Evolutionary conservation across 2,888 invertebrate species (phyloP).

Genomic region (Macrosoma leucophasiata): DNA sequence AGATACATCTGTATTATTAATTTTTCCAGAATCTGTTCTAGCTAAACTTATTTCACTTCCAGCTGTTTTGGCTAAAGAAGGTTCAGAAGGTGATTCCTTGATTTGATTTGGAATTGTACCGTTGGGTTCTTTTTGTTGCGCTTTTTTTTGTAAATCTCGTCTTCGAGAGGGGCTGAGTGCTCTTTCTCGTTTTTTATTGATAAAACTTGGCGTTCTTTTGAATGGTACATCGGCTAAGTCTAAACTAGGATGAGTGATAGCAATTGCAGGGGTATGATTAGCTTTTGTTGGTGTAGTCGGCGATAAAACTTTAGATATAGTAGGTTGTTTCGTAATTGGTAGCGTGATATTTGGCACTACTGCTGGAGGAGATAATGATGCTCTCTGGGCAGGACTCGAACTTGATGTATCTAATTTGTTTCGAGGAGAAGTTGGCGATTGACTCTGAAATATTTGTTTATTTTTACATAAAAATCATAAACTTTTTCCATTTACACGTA

Average conservation of each 20-base stretch:
- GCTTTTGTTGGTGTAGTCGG: constrained; percentile 46
- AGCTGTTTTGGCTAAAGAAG: constrained; percentile 46
- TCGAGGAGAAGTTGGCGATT: constrained; percentile 70
- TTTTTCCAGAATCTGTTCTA: constrained; percentile 82
- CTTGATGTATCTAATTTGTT: constrained; percentile 65
- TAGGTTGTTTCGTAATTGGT: constrained; percentile 69
- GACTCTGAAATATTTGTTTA: constrained; percentile 45
- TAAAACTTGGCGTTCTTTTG: constrained; percentile 67
- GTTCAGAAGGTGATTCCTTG: constrained; percentile 53
- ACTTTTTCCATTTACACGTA: no score
- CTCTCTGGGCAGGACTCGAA: constrained; percentile 49
- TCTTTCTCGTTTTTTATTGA: constrained; percentile 69
- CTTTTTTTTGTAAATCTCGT: constrained; percentile 62
- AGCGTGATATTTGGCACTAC: constrained; percentile 59
- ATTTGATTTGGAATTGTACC: constrained; percentile 57
- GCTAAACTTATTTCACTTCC: constrained; percentile 72
- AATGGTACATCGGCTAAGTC: constrained; percentile 67
- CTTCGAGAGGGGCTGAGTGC: constrained; percentile 69
- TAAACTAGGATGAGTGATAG: constrained; percentile 74
- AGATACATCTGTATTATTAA: constrained; percentile 86
- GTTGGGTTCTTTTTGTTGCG: constrained; percentile 60
- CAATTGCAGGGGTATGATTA: constrained; percentile 71
- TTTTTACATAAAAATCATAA: neutral
- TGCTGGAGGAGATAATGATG: constrained; percentile 64
- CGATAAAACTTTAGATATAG: constrained; percentile 50